phyloP scores from a whole-genome alignment of 1,140 invertebrate genomes.

The Kradibia gibbosae region DNA sequence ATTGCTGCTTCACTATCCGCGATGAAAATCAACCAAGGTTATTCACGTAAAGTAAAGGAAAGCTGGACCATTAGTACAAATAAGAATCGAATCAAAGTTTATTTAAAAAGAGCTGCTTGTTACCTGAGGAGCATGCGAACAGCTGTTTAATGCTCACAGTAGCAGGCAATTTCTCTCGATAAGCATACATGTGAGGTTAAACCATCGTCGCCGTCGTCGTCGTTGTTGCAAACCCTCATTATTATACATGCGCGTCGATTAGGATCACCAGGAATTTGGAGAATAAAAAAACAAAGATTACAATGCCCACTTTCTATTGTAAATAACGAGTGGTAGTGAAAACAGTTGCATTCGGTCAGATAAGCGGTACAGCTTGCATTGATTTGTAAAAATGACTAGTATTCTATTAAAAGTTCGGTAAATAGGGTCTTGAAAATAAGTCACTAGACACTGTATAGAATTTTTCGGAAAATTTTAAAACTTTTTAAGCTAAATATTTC shows the following conservation, averaged over 20 bases:
- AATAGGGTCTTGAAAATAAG: neutral
- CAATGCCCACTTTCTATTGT: slow-evolving; percentile 36
- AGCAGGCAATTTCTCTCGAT: slow-evolving; percentile 29
- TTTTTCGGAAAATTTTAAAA: too few species aligned
- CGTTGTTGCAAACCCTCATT: neutral
- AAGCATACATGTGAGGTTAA: neutral
- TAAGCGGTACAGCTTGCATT: slow-evolving; percentile 15
- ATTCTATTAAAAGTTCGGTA: neutral
- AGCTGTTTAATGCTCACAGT: slow-evolving; percentile 22
- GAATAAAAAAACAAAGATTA: slow-evolving; percentile 45
- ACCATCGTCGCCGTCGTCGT: neutral
- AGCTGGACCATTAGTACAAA: slow-evolving; percentile 4
- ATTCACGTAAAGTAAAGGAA: slow-evolving; percentile 25
- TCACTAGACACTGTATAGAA: too few species aligned
- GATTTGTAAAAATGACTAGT: slow-evolving; percentile 30
- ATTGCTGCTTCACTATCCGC: neutral
- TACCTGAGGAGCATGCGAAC: neutral
- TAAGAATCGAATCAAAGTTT: slow-evolving; percentile 13
- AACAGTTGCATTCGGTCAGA: neutral
- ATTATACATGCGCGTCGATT: slow-evolving; percentile 38
- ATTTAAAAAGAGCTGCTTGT: slow-evolving; percentile 9
- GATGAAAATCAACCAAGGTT: neutral
- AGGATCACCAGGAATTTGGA: slow-evolving; percentile 43
- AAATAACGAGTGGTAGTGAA: slow-evolving; percentile 19
- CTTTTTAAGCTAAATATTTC: too few species aligned